Evolutionary conservation across 2,888 invertebrate genomes (phyloP), one percentile per base, ranked within the genome.

Genomic region (Amorpha juglandis): DNA sequence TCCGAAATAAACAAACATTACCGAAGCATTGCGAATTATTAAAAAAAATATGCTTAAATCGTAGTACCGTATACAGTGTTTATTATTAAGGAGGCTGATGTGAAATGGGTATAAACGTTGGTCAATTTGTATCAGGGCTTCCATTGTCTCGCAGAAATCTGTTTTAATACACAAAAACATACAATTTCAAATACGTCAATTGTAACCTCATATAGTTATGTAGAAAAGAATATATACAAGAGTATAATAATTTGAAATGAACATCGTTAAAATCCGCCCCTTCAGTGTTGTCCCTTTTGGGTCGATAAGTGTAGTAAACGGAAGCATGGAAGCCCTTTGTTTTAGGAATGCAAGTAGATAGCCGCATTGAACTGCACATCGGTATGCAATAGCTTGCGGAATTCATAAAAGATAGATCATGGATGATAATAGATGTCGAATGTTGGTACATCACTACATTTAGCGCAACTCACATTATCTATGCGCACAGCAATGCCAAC

Each of bases 101-200:
- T 38, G 11, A 35, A 35, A 33, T 11, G 58, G 55, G 38, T 19
- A 12, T 42, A 58, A 58, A 42, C 12, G 38, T 19, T 42, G 19
- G 58, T 58, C 58, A 58, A 58, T 58, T 58, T 58, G 58, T 38
- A 21, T 19, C 42, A 42, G 58, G 58, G 58, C 58, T 58, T 58
- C 58, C 58, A 58, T 42, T 58, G 58, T 42, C 38, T 58, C 38
- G 38, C 58, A 58, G 19, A 19, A 21, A 27, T 58, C 42, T 16
- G 19, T 58, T 38, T 38, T 58, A 21, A 53, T 53, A 45, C 14
- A 45, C 14, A 38, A 0, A 38, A 27, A 3, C 2, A 27, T 27
- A 4, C 27, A 27, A 3, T 9, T 38, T 7, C 38, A 6, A 38
- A 9, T 38, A 38, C 38, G 38, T 38, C 38, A 38, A 38, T 38